phyloP scores from a whole-genome alignment of 2,888 invertebrate species.

The Torymus auratus region DNA sequence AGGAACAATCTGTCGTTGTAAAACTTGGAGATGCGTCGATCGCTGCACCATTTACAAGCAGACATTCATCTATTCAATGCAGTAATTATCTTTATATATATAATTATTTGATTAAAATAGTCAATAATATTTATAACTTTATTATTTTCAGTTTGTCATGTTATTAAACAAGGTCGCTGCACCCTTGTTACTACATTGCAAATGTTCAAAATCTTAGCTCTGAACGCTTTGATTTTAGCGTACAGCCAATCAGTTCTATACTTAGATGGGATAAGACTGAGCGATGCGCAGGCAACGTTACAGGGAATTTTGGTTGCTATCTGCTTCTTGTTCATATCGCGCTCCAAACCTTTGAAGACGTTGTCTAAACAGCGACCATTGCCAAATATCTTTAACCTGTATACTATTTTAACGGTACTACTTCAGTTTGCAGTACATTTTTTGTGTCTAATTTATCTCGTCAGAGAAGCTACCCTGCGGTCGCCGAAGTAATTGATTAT shows the following conservation, averaged over 20 bases:
- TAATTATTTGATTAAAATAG: constrained; percentile 23
- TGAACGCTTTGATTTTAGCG: constrained; percentile 97
- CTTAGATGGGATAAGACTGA: constrained; percentile 97
- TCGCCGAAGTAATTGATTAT: constrained; percentile 80
- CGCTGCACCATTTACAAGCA: constrained; percentile 99
- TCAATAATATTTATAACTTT: constrained; percentile 3
- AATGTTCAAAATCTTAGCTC: constrained; percentile 99
- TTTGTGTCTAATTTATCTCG: constrained; percentile 91
- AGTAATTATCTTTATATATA: constrained; percentile 81
- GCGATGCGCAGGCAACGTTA: constrained; percentile 97
- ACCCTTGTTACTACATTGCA: constrained; percentile 99
- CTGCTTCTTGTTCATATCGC: constrained; percentile 98
- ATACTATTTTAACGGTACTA: constrained; percentile 96
- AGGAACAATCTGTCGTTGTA: constrained; percentile 91
- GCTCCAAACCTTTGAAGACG: constrained; percentile 96
- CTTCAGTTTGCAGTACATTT: constrained; percentile 97
- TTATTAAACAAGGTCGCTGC: constrained; percentile 99
- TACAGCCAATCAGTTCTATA: constrained; percentile 97
- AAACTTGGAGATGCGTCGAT: constrained; percentile 99
- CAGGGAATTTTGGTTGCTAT: constrained; percentile 97
- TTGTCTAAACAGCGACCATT: constrained; percentile 96
- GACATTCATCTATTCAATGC: constrained; percentile 95
- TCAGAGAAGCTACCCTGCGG: constrained; percentile 86
- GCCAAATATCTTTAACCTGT: constrained; percentile 98
- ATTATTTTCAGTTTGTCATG: constrained; percentile 91